Conservation (phyloP, 2,888 invertebrate genomes). For the Mythimna ferrago region DNA sequence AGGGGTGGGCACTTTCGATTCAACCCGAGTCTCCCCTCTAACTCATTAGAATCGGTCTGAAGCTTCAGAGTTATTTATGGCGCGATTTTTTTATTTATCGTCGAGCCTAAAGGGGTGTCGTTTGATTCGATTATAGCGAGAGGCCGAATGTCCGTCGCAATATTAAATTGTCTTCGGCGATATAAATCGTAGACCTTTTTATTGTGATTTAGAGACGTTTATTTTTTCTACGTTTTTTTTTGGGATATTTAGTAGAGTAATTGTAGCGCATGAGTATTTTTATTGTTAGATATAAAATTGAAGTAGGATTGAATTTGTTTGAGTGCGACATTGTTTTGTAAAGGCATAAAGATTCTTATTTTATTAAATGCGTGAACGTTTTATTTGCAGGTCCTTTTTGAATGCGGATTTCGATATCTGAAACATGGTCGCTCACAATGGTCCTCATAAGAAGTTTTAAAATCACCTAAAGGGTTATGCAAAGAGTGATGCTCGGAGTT, state of each 20-base stretch:
- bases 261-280: constrained; percentile 5
- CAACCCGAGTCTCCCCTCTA: constrained; percentile 70
- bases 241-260: constrained; percentile 1
- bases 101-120: constrained; percentile 76
- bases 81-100: constrained; percentile 80
- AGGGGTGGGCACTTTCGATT: constrained; percentile 84
- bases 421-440: too few species aligned
- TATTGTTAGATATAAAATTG: constrained; percentile 19
- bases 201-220: constrained; percentile 65
- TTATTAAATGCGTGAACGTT: background rate
- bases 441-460: too few species aligned
- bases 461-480: too few species aligned
- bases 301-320: background rate
- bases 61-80: constrained; percentile 81
- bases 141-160: constrained; percentile 65
- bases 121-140: constrained; percentile 76
- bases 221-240: constrained; percentile 56
- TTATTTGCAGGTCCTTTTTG: background rate
- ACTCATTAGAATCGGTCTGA: constrained; percentile 82
- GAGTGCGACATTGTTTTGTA: background rate
- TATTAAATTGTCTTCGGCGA: constrained; percentile 73
- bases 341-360: background rate
- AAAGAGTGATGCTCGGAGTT: too few species aligned
- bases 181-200: constrained; percentile 73
- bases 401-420: background rate